Conservation (phyloP, 2,888 invertebrate genomes). For the Monochamus alternatus region DNA sequence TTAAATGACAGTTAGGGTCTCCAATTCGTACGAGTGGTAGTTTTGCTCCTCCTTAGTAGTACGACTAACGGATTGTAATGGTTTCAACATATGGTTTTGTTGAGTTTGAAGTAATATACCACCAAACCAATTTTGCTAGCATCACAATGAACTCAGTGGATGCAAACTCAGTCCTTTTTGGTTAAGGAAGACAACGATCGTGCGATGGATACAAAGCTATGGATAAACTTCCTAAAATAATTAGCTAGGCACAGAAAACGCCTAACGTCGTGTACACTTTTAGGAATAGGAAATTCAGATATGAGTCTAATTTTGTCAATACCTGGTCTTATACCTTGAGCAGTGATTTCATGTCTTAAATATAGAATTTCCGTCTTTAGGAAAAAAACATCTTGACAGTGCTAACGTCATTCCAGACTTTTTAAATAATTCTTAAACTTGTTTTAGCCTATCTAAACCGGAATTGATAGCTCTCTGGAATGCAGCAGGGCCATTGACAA, state of each 20-base stretch:
- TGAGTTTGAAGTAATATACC: neutral
- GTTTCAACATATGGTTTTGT: neutral
- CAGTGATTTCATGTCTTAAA: neutral
- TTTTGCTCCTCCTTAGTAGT: slow-evolving; percentile 4
- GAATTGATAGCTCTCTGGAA: slow-evolving; percentile 32
- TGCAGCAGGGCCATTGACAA: slow-evolving; percentile 45
- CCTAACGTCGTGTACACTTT: too few relatives aligned
- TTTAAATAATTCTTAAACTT: slow-evolving; percentile 35
- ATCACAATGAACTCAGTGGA: neutral
- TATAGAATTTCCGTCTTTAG: slow-evolving; percentile 28
- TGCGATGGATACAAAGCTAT: too few relatives aligned
- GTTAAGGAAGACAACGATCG: neutral
- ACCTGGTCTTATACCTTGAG: too few relatives aligned
- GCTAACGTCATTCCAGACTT: slow-evolving; percentile 49
- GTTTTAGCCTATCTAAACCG: slow-evolving; percentile 51
- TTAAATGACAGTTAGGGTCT: neutral
- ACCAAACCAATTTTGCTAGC: neutral
- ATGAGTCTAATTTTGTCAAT: too few relatives aligned
- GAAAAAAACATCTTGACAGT: slow-evolving; percentile 34
- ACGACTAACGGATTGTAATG: neutral
- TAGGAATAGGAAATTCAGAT: too few relatives aligned
- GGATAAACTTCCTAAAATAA: too few relatives aligned
- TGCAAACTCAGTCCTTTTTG: neutral
- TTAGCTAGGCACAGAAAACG: too few relatives aligned
- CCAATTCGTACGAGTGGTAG: neutral